These are phyloP conservation scores for Athalia cordata DNA, from an alignment of 2,888 invertebrate genomes.

Conservation along the genomic window DNA sequence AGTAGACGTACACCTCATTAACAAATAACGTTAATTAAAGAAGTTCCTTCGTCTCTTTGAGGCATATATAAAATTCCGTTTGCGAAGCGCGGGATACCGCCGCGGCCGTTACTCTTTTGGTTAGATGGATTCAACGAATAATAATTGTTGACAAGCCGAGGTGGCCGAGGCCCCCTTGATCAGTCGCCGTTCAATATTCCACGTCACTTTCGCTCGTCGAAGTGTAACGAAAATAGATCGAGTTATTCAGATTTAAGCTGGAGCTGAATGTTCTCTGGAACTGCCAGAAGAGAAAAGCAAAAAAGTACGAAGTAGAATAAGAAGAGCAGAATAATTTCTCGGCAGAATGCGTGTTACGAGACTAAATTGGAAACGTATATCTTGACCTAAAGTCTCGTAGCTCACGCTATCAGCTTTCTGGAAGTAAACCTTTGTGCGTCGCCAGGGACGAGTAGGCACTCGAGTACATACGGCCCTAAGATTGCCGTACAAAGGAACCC, in stretches of 20 bases:
- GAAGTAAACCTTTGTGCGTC: conserved; percentile 17
- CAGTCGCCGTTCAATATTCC: background rate
- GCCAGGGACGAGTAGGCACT: conserved; percentile 17
- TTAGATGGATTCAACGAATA: background rate
- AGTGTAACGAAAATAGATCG: background rate
- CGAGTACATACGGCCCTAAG: conserved; percentile 29
- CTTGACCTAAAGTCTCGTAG: conserved; percentile 26
- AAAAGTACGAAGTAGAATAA: background rate
- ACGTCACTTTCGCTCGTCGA: background rate
- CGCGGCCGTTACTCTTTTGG: background rate
- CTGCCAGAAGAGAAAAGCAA: background rate
- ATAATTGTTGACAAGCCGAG: no score
- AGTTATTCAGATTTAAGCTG: background rate
- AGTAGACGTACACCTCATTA: conserved; percentile 7
- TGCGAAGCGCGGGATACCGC: background rate
- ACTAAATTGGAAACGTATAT: conserved; percentile 20
- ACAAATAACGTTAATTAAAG: conserved; percentile 34
- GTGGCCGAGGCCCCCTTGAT: background rate
- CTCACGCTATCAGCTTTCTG: conserved; percentile 22
- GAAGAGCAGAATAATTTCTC: background rate
- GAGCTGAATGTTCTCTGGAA: background rate
- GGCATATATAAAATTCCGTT: background rate
- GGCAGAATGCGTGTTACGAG: background rate
- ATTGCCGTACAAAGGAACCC: conserved; percentile 16
- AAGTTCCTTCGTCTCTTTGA: conserved; percentile 7